Percentiles rank a stretch among this genome's conserved stretches.
Evolutionary conservation across 1,140 invertebrate species (phyloP).

Genomic region (Eupristina koningsbergeri): DNA sequence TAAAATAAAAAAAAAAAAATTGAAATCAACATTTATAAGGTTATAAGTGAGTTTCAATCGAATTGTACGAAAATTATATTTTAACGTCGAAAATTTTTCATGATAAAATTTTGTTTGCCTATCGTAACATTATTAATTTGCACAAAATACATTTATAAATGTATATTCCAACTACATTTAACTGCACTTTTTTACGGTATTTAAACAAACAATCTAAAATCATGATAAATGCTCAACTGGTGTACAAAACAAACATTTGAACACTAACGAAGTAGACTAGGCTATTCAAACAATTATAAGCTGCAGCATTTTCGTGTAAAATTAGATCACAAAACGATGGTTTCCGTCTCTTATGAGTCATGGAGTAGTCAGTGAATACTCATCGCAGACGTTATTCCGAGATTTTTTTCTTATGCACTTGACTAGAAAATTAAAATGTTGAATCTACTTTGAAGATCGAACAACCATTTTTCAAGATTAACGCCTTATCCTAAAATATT

Average conservation of each 20-base stretch:
- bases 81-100: too few species aligned
- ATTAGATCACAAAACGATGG: conserved; percentile 2
- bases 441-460: neutral
- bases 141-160: too few species aligned
- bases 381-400: neutral
- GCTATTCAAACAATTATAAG: neutral
- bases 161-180: too few species aligned
- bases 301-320: neutral
- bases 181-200: too few species aligned
- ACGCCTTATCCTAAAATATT: neutral
- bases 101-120: too few species aligned
- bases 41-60: too few species aligned
- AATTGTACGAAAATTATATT: too few species aligned
- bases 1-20: too few species aligned
- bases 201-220: too few species aligned
- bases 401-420: neutral
- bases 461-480: neutral
- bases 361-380: neutral
- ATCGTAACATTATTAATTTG: too few species aligned
- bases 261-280: neutral
- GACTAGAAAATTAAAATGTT: neutral
- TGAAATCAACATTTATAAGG: too few species aligned
- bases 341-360: neutral
- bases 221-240: neutral
- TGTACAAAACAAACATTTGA: neutral